These are phyloP conservation scores for Incurvaria masculella DNA, from an alignment of 2,888 invertebrate genomes.

Conservation along the genomic window DNA sequence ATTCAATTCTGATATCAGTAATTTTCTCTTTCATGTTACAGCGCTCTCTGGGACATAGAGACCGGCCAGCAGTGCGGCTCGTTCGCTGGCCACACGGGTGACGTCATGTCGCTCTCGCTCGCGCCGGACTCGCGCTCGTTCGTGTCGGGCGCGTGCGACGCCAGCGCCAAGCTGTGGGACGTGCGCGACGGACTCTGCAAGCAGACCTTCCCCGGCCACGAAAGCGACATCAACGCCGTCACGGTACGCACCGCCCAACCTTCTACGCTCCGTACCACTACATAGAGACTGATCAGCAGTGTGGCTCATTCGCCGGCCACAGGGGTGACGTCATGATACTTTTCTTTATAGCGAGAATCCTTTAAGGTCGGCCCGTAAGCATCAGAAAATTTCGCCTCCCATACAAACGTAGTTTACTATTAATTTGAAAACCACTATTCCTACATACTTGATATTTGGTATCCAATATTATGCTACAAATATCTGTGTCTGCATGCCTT, in stretches of 20 bases:
- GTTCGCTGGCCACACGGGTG: conserved; percentile 99
- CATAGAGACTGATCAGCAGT: conserved; percentile 99
- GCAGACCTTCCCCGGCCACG: conserved; percentile 99
- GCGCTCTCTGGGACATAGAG: conserved; percentile 99
- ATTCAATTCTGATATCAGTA: no score
- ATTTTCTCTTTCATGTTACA: no score
- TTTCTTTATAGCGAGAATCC: neutral
- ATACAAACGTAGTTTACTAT: no score
- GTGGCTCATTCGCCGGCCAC: conserved; percentile 62
- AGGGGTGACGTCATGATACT: neutral
- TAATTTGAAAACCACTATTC: no score
- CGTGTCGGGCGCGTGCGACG: conserved; percentile 99
- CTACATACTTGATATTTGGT: no score
- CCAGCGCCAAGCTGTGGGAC: conserved; percentile 99
- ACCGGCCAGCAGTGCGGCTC: conserved; percentile 99
- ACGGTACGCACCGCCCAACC: conserved; percentile 59
- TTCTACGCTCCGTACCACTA: no score
- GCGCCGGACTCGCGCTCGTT: conserved; percentile 99
- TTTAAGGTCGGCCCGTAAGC: no score
- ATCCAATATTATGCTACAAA: no score
- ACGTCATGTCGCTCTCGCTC: conserved; percentile 98
- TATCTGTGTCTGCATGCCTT: no score
- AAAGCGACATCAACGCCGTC: conserved; percentile 99
- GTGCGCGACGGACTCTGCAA: conserved; percentile 99
- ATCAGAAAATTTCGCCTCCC: no score